phyloP scores from a whole-genome alignment of 2,888 invertebrate species.

The Chrysopilus asiliformis region DNA sequence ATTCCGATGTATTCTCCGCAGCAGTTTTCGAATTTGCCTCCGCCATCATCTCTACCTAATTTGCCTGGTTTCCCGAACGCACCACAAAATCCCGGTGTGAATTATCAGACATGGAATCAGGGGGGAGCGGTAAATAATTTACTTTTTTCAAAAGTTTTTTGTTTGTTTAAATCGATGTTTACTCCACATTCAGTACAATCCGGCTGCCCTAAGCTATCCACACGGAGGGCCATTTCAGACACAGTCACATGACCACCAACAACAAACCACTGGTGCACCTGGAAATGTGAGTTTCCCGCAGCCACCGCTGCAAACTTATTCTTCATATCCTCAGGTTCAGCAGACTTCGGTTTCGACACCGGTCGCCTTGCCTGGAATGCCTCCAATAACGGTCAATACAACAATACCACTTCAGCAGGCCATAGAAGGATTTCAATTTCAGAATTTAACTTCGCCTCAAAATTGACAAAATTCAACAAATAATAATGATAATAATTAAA shows the following conservation, averaged over 20 bases:
- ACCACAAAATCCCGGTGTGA: constrained; percentile 1
- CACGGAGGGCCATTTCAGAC: constrained; percentile 15
- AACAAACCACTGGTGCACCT: constrained; percentile 32
- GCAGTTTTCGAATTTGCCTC: constrained; percentile 32
- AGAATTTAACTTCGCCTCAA: constrained; percentile 10
- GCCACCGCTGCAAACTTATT: constrained; percentile 27
- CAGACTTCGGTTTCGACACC: constrained; percentile 48
- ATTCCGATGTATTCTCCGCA: constrained; percentile 30
- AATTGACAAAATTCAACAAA: constrained; percentile 4
- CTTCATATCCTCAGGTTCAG: constrained; percentile 33
- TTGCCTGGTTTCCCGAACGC: constrained; percentile 34
- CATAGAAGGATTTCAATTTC: constrained; percentile 12
- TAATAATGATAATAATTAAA: background rate
- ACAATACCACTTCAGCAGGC: constrained; percentile 28
- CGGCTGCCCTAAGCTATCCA: constrained; percentile 12
- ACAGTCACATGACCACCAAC: no score
- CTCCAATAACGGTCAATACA: constrained; percentile 64
- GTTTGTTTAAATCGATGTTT: no score
- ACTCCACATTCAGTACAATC: constrained; percentile 1
- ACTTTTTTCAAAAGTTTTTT: no score
- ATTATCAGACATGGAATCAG: no score
- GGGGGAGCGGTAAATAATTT: no score
- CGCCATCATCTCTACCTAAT: constrained; percentile 41
- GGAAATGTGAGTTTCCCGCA: constrained; percentile 15
- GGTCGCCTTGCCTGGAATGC: constrained; percentile 62